Conservation (phyloP, 2,113 vertebrate species). For the Oncorhynchus tshawytscha region DNA sequence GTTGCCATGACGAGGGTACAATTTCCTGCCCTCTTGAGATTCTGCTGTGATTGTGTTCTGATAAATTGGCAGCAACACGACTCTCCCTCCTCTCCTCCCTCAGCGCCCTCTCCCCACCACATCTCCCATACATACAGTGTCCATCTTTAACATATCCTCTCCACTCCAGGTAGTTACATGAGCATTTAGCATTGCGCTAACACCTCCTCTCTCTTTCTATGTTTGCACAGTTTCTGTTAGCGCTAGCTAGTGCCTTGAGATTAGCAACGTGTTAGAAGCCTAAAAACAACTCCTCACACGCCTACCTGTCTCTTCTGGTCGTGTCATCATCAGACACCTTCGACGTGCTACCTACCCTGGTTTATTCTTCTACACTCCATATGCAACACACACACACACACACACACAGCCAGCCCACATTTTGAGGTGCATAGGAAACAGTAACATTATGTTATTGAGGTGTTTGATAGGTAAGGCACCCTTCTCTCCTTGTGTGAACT, state of each 20-base stretch:
- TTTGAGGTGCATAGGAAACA: not conserved
- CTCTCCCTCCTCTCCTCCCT: slow-evolving; percentile 23
- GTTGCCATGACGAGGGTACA: slow-evolving; percentile 35
- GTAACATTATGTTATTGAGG: not conserved
- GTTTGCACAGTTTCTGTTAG: too few relatives aligned
- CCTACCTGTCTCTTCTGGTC: not conserved
- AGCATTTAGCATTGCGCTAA: not conserved
- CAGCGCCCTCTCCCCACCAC: too few relatives aligned
- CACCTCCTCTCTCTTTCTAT: too few relatives aligned
- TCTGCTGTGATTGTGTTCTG: not conserved
- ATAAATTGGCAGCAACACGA: not conserved
- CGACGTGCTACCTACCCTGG: not conserved
- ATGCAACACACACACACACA: not conserved
- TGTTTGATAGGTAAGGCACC: not conserved
- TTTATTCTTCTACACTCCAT: not conserved
- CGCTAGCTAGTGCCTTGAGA: not conserved
- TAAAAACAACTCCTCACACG: not conserved
- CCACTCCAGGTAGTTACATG: not conserved
- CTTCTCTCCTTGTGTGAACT: not conserved
- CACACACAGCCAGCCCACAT: not conserved
- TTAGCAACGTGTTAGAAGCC: not conserved
- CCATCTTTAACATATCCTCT: not conserved
- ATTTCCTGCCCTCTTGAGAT: slow-evolving; percentile 23
- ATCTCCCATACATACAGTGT: too few relatives aligned
- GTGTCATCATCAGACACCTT: not conserved